These are phyloP conservation scores for Puma concolor DNA, from an alignment of 2,113 vertebrate species.

Conservation along the genomic window DNA sequence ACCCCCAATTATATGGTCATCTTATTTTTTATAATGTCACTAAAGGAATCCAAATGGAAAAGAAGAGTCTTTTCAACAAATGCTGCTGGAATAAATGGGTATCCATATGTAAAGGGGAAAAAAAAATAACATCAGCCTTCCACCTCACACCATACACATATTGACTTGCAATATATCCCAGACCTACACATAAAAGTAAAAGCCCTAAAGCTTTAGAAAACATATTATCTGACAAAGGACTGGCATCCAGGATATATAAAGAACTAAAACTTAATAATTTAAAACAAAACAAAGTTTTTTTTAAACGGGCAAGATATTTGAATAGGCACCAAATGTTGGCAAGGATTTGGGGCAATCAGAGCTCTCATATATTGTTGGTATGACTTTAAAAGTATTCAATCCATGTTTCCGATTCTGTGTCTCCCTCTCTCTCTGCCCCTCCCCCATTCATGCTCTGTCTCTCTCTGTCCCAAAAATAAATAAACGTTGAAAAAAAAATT, in stretches of 20 bases:
- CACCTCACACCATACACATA: neutral
- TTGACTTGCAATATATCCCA: neutral
- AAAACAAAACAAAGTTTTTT: neutral
- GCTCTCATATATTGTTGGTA: neutral
- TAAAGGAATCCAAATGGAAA: slow-evolving; percentile 10
- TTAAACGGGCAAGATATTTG: slow-evolving; percentile 5
- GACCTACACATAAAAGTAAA: neutral
- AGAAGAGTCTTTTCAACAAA: slow-evolving; percentile 12
- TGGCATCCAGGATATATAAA: neutral
- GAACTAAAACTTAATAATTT: slow-evolving; percentile 34
- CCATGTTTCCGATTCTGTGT: no score
- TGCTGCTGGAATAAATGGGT: neutral
- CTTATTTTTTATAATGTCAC: neutral
- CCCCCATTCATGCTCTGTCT: no score
- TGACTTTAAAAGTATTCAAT: neutral
- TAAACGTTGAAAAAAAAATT: no score
- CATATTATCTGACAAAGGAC: slow-evolving; percentile 30
- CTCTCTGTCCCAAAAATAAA: no score
- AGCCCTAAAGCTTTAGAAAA: slow-evolving; percentile 21
- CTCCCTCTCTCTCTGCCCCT: no score
- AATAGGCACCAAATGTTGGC: neutral
- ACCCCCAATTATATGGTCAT: neutral
- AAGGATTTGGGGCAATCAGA: neutral
- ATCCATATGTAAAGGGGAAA: neutral
- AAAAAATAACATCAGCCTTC: neutral